Conservation (phyloP, 2,797 vertebrate genomes). For the Lagocephalus sceleratus region DNA sequence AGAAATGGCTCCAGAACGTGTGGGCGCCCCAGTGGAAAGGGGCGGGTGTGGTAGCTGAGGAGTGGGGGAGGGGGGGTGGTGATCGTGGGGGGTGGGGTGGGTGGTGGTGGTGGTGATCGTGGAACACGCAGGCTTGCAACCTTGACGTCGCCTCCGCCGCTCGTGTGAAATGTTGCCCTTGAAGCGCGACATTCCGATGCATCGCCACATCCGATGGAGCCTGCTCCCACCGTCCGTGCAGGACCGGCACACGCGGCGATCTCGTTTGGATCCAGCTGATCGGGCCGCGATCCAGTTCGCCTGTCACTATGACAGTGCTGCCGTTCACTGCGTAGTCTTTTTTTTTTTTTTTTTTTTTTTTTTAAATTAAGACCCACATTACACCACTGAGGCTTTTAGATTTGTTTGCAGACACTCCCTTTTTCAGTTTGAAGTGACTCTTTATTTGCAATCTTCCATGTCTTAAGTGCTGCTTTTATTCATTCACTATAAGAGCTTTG, state of each 20-base stretch:
- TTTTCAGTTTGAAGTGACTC: background rate
- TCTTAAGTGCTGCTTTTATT: slow-evolving; percentile 2
- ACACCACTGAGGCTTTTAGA: background rate
- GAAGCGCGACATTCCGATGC: slow-evolving; percentile 63
- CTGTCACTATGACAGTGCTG: slow-evolving; percentile 56
- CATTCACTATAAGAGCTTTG: slow-evolving; percentile 22
- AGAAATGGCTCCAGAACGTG: slow-evolving; percentile 53
- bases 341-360: no score
- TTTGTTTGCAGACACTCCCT: background rate
- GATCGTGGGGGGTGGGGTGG: slow-evolving; percentile 16
- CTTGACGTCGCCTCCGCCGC: slow-evolving; percentile 61
- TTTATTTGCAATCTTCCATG: background rate
- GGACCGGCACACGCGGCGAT: slow-evolving; percentile 19
- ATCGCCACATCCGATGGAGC: slow-evolving; percentile 27
- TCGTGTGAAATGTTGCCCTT: slow-evolving; percentile 64
- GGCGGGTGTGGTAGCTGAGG: slow-evolving; percentile 42
- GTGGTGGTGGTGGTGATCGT: slow-evolving; percentile 28
- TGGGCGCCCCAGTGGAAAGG: slow-evolving; percentile 49
- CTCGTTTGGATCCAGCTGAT: slow-evolving; percentile 13
- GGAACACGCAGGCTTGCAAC: slow-evolving; percentile 57
- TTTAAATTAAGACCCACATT: slow-evolving; percentile 24
- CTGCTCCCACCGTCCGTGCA: slow-evolving; percentile 4
- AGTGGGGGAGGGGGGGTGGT: slow-evolving; percentile 15
- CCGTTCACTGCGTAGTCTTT: slow-evolving; percentile 58
- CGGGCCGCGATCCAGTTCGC: slow-evolving; percentile 26